phyloP scores from a whole-genome alignment of 2,113 vertebrate genomes.

The Seriola aureovittata region DNA sequence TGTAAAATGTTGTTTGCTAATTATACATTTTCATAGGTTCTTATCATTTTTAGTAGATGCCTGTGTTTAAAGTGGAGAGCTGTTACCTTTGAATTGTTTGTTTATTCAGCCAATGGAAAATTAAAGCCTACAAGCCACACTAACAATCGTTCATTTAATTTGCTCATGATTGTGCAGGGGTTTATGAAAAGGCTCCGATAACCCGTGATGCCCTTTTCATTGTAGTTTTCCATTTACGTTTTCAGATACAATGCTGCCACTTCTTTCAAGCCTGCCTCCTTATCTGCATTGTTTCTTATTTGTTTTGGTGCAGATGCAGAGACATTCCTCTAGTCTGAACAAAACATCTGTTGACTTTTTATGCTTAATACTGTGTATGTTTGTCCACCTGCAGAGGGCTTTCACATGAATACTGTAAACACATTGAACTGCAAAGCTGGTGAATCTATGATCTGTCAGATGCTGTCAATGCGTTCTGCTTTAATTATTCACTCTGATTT shows the following conservation, averaged over 20 bases:
- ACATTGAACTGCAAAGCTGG: neutral
- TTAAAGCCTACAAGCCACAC: conserved; percentile 19
- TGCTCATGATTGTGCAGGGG: conserved; percentile 20
- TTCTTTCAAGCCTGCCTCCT: conserved; percentile 45
- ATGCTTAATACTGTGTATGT: neutral
- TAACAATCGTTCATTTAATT: conserved; percentile 35
- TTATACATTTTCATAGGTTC: conserved; percentile 30
- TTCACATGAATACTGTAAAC: neutral
- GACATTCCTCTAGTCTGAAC: conserved; percentile 26
- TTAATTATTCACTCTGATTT: neutral
- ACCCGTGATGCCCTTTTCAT: conserved; percentile 41
- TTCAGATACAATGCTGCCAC: neutral
- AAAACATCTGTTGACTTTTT: conserved; percentile 8
- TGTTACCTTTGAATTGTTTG: conserved; percentile 40
- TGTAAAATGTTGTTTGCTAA: conserved; percentile 27
- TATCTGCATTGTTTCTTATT: conserved; percentile 29
- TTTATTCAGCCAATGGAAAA: conserved; percentile 49
- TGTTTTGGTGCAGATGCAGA: conserved; percentile 17
- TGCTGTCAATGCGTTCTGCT: neutral
- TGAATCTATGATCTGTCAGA: neutral
- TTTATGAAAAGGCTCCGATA: conserved; percentile 48
- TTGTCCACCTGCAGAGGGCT: neutral
- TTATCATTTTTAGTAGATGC: conserved; percentile 39
- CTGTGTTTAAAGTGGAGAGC: conserved; percentile 13
- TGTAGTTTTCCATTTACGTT: conserved; percentile 41